Base-by-base conservation (phyloP, 2,797 vertebrate species). In the Lates japonicus region DNA sequence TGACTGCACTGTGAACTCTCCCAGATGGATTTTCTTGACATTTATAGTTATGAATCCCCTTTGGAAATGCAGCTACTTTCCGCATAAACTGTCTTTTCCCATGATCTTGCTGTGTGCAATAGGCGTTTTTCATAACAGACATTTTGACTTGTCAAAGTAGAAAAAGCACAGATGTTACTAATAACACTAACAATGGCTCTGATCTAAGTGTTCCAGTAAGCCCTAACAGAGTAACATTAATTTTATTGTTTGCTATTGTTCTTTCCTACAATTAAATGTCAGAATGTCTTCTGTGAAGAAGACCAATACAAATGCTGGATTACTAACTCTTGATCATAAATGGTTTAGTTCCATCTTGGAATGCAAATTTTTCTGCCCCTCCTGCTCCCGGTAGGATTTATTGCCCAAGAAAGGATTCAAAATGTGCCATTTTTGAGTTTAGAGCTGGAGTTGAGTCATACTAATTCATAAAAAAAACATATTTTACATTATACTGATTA, bases 261-360 rank as follows among this genome's bases (percentile, higher is more conserved):
- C 4, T 25, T 64, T 31, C 25, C 25, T 31, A 7, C 48, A 25
- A 19, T 48, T 17, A 16, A 10, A 41, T 31, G 33, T 39, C 7
- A 35, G 25, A 63, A 51, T 1, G 10, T 51, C 12, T 35, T 57
- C 31, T 17, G 11, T 57, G 25, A 37, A 46, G 51, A 66, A 52
- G 9, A 29, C 55, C 19, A n/a, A 9, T 52, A 12, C 0, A 22
- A 16, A 13, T 11, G 9, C 25, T 37, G 39, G 37, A 62, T 62
- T 57, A 55, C n/a, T 39, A 58, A 46, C 51, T 76, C 35, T 44
- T 73, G n/a, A 54, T 66, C 22, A 67, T 35, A 54, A 81, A 71
- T 41, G 13, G 10, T 60, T 62, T 39, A 69, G n/a, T 3, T 73
- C 29, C 37, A 66, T 35, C 41, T 54, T 49, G 20, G 6, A 46